These are phyloP conservation scores for Aptenodytes patagonicus DNA, from an alignment of 2,113 vertebrate species.

Conservation along the genomic window DNA sequence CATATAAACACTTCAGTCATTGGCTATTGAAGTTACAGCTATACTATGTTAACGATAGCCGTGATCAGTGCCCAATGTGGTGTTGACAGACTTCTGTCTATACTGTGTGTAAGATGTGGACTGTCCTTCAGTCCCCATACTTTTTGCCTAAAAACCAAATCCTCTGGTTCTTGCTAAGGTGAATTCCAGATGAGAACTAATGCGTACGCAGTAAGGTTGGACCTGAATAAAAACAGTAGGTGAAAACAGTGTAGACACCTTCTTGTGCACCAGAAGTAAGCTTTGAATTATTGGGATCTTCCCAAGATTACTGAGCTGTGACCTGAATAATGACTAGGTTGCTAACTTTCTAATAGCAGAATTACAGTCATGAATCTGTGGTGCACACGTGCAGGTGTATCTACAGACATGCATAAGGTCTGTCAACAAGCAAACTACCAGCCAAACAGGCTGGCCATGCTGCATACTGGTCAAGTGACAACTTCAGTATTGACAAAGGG, in stretches of 20 bases:
- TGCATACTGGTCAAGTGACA: not conserved
- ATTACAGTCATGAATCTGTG: not conserved
- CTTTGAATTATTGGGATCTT: not conserved
- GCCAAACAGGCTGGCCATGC: not conserved
- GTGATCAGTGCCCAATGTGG: not conserved
- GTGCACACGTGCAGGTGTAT: not conserved
- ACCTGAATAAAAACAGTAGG: not conserved
- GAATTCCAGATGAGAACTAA: not conserved
- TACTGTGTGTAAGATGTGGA: not conserved
- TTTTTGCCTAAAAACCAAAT: not conserved
- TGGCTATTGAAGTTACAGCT: not conserved
- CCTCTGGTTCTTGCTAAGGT: not conserved
- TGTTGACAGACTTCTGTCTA: not conserved
- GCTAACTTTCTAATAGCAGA: not conserved
- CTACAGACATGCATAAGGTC: not conserved
- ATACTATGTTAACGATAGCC: not conserved
- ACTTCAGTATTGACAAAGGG: not conserved
- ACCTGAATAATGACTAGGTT: not conserved
- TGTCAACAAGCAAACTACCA: not conserved
- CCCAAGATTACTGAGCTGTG: not conserved
- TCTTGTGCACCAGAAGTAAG: not conserved
- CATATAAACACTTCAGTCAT: not conserved
- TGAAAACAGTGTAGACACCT: not conserved
- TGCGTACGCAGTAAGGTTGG: accelerated
- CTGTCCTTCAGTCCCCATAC: not conserved